phyloP scores from a whole-genome alignment of 2,113 vertebrate species.

The Cinclus mexicanus region DNA sequence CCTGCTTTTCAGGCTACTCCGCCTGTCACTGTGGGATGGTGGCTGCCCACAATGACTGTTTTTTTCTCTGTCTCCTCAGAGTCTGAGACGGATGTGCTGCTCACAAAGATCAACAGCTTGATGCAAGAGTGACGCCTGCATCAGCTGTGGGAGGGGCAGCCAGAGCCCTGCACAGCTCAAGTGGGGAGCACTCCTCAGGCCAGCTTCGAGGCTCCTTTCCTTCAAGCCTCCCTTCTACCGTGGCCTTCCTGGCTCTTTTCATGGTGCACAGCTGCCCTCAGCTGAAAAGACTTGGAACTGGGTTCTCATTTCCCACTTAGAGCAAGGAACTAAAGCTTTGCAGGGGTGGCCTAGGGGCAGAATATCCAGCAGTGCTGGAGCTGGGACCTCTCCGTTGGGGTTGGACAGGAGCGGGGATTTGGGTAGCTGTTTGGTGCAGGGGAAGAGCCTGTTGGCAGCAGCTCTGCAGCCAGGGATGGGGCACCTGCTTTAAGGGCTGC shows the following conservation, averaged over 20 bases:
- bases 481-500: background rate
- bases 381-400: background rate
- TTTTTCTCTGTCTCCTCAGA: constrained; percentile 43
- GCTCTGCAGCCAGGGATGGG: background rate
- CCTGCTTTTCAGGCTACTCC: background rate
- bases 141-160: background rate
- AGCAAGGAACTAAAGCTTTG: background rate
- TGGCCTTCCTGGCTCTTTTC: background rate
- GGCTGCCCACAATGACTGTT: background rate
- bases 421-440: background rate
- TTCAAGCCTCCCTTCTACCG: background rate
- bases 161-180: background rate
- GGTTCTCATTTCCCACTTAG: background rate
- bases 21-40: background rate
- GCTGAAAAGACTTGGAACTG: background rate
- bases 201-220: background rate
- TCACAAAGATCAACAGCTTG: constrained; percentile 76
- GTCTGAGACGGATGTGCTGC: constrained; percentile 70
- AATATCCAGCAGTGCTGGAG: background rate
- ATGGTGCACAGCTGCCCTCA: background rate
- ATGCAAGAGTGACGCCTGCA: constrained; percentile 55
- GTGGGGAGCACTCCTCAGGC: background rate
- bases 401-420: background rate
- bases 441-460: background rate
- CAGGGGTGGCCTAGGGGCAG: background rate